These are phyloP conservation scores for Ceyx cyanopectus DNA, from an alignment of 2,113 vertebrate genomes.

Conservation along the genomic window DNA sequence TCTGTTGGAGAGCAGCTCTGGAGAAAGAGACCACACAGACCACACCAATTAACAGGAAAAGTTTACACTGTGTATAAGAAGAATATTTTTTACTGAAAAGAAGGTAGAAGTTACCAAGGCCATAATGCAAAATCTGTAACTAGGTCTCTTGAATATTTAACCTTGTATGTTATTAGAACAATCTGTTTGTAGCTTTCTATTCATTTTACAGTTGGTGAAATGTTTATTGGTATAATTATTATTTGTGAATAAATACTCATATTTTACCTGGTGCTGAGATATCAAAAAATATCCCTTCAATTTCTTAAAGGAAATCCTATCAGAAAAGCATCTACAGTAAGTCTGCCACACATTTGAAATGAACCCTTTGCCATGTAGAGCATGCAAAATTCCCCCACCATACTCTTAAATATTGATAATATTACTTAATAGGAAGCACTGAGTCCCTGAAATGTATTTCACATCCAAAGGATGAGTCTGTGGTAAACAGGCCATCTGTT, in stretches of 20 bases:
- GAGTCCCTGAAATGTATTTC: constrained; percentile 9
- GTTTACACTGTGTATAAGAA: background rate
- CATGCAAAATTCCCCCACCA: background rate
- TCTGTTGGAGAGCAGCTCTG: too few species aligned
- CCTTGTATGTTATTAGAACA: background rate
- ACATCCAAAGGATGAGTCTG: background rate
- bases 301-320: background rate
- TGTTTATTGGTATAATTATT: background rate
- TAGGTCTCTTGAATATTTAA: background rate
- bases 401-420: background rate
- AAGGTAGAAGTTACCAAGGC: background rate
- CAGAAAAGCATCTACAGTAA: background rate
- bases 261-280: background rate
- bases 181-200: background rate
- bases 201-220: background rate
- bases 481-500: constrained; percentile 36
- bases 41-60: background rate
- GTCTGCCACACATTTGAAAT: background rate
- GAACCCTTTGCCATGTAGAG: background rate
- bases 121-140: background rate
- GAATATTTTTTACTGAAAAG: background rate
- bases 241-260: background rate
- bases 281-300: background rate
- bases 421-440: constrained; percentile 6
- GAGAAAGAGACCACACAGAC: background rate